These are phyloP conservation scores for Mastacembelus armatus DNA, from an alignment of 2,797 vertebrate genomes.

Conservation along the genomic window DNA sequence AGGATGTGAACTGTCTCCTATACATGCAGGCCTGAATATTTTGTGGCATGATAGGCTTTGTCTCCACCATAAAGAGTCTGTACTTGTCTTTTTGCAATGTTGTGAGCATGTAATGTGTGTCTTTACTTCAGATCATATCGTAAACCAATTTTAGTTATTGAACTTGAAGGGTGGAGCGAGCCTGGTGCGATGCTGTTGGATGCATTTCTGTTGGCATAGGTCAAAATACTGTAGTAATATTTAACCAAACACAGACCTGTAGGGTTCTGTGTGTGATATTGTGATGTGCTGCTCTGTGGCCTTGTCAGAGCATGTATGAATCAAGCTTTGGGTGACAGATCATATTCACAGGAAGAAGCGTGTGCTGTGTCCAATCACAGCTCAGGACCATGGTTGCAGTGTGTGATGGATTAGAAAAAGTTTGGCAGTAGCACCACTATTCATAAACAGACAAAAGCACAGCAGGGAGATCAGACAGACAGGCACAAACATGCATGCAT, in stretches of 20 bases:
- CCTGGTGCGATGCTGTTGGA: conserved; percentile 7
- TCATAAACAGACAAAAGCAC: conserved; percentile 53
- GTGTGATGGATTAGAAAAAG: conserved; percentile 66
- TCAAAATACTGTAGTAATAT: conserved; percentile 46
- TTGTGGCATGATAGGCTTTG: conserved; percentile 51
- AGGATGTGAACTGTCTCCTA: conserved; percentile 77
- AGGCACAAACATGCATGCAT: conserved; percentile 23
- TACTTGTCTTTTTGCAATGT: conserved; percentile 43
- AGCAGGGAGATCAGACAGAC: conserved; percentile 54
- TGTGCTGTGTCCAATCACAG: conserved; percentile 66
- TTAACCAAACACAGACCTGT: conserved; percentile 41
- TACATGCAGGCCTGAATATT: conserved; percentile 57
- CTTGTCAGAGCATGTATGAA: conserved; percentile 69
- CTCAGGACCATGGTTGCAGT: conserved; percentile 58
- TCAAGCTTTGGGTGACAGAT: conserved; percentile 65
- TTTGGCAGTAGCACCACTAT: conserved; percentile 58
- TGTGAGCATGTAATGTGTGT: conserved; percentile 12
- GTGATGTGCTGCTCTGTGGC: conserved; percentile 42
- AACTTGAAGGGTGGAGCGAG: conserved; percentile 29
- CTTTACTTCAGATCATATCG: conserved; percentile 33
- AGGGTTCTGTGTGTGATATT: conserved; percentile 27
- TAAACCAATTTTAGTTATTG: conserved; percentile 34
- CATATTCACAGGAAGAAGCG: conserved; percentile 62
- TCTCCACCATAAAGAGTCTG: conserved; percentile 42
- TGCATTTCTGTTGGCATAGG: conserved; percentile 31